Evolutionary conservation across 2,888 invertebrate species (phyloP), one percentile per base, ranked within the genome.

Genomic region (Allygus modestus): DNA sequence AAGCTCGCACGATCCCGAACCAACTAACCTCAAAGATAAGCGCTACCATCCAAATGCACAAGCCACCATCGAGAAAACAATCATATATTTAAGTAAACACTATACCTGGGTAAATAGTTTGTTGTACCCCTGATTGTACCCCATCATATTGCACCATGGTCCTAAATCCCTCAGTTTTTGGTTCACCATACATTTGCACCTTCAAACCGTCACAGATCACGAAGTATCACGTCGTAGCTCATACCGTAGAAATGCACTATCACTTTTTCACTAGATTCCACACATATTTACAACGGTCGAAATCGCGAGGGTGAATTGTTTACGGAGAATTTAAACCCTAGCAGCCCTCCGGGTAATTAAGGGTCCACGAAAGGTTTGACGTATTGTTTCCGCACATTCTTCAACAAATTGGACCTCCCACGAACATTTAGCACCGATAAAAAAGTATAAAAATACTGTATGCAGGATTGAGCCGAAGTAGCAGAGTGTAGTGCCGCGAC

Each of bases 61-160:
- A 58, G 15, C 23, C 15, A 58, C 23, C 2, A 26, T 58, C 7
- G 12, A 23, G 1, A 23, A 65, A 28, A 65, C 65, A 23, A 54
- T 20, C 54, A 1, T 58, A 58, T 7, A 58, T 58, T 20, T 2
- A 5, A 46, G 12, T 15, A 58, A 2, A 28, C 65, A 65, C 65
- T 65, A 31, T 91, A 96, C 96, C 95, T 96, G 96, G 86, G 96
- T 95, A 89, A 95, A 95, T 90, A 96, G 93, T 93, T 95, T 96
- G 93, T 95, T 95, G 93, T 95, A 95, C 90, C 95, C 95, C 90
- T 94, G 93, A 91, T 93, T 94, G 92, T 95, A 95, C 89, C 94
- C 94, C 92, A 95, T 95, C 94, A 95, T 95, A 91, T 91, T 94
- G 92, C 93, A 93, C 91, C 94, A 93, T 93, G 92, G 91, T 90